Base-by-base conservation (phyloP, 1,140 invertebrate genomes). In the Papilio aristodemus region DNA sequence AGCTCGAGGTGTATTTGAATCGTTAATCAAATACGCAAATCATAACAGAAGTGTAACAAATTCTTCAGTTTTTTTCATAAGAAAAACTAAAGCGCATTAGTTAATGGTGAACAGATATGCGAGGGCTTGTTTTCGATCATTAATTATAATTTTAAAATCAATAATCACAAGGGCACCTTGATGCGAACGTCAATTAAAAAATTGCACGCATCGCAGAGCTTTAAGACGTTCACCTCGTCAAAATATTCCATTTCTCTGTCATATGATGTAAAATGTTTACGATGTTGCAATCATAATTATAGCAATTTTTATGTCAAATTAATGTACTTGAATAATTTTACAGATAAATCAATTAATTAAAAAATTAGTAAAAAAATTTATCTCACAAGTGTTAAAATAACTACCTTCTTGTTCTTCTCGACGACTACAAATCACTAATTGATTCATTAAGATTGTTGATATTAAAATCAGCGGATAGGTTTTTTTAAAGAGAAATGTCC, bases 261-360 rank as follows among this genome's bases (percentile, higher is more conserved):
- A 19, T 54, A 22, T 54, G 19, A 54, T 54, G 46, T 22, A 54
- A 54, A 54, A 54, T 22, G 46, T 54, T 54, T 22, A 11, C 8
- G 46, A 22, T 25, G 13, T 54, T 54, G 46, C 46, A 25, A 54
- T 39, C 38, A 39, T 54, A 54, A 54, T 54, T 54, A 54, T 46
- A 17, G 17, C 43, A 14, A 46, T 9, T 22, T 54, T 9, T 54
- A 54, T 54, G 19, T 46, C 10, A 25, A 54, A 50, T 50, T 54
- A 39, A 25, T 54, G 7, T 25, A 13, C 9, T 54, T 22, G 46
- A 8, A 10, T 54, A 54, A 22, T 50, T 50, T 1, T 1, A 54
- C 1, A 25, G 8, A 25, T 25, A 22, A 10, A 22, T 54, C 46
- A 10, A 54, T 2, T 39, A 13, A 13, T 39, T 9, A 19, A n/a